Evolutionary conservation across 1,140 invertebrate genomes (phyloP).

Genomic region (Eupristina koningsbergeri): DNA sequence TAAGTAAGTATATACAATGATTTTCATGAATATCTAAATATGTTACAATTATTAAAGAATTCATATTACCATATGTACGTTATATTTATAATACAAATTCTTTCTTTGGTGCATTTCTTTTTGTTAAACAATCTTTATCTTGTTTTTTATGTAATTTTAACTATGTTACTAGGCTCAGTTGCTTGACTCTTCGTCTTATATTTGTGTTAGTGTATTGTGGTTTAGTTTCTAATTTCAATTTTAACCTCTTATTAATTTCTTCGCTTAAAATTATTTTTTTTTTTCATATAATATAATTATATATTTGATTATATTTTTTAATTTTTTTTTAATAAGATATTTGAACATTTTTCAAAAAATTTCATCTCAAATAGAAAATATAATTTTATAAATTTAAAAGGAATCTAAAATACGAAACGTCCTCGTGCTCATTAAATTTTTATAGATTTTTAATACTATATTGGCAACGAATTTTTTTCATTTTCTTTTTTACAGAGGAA

Average conservation of each 20-base stretch:
- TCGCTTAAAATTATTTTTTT: background rate
- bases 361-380: background rate
- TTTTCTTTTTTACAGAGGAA: slow-evolving; percentile 80
- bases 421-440: slow-evolving; percentile 34
- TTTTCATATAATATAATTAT: no score
- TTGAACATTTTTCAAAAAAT: background rate
- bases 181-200: background rate
- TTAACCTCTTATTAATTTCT: slow-evolving; percentile 25
- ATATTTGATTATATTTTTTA: no score
- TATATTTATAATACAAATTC: background rate
- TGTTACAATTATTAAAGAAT: background rate
- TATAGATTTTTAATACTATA: background rate
- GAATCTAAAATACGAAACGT: slow-evolving; percentile 35
- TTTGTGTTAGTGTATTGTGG: slow-evolving; percentile 25
- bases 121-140: background rate
- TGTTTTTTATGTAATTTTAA: no score
- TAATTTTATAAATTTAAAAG: background rate
- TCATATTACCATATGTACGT: background rate
- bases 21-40: background rate
- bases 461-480: background rate
- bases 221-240: slow-evolving; percentile 6
- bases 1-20: slow-evolving; percentile 39
- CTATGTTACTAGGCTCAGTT: no score
- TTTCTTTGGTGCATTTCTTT: background rate
- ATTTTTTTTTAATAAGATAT: no score